These are phyloP conservation scores for Drosophila anomalata DNA, from an alignment of 2,888 invertebrate species.

Conservation along the genomic window DNA sequence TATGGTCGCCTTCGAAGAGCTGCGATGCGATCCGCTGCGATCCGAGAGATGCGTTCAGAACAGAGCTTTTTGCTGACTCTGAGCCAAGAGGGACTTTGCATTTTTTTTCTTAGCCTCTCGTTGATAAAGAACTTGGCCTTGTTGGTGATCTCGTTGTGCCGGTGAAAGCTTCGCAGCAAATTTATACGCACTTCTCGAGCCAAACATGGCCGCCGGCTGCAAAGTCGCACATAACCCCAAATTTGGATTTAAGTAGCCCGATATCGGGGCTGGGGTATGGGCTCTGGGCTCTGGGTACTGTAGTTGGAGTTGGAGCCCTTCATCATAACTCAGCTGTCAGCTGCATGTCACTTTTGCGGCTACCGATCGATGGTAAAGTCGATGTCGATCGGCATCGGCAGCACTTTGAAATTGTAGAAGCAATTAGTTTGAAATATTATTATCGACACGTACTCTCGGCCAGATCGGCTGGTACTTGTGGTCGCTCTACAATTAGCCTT, in stretches of 20 bases:
- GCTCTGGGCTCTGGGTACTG: not conserved
- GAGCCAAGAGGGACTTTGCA: not conserved
- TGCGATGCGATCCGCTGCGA: conserved; percentile 29
- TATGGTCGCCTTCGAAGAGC: conserved; percentile 37
- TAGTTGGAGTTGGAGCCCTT: conserved; percentile 38
- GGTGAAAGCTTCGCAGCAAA: conserved; percentile 74
- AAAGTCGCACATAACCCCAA: conserved; percentile 37
- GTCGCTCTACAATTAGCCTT: conserved; percentile 74
- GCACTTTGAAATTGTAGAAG: conserved; percentile 68
- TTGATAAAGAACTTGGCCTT: conserved; percentile 48
- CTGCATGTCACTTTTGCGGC: conserved; percentile 81
- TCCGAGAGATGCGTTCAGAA: conserved; percentile 33
- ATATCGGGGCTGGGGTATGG: conserved; percentile 13
- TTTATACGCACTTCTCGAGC: conserved; percentile 65
- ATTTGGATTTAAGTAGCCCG: conserved; percentile 42
- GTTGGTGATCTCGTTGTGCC: conserved; percentile 44
- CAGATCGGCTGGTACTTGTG: conserved; percentile 37
- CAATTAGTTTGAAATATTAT: conserved; percentile 78
- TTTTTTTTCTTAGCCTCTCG: conserved; percentile 24
- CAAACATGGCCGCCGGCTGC: conserved; percentile 69
- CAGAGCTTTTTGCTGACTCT: conserved; percentile 18
- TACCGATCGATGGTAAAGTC: conserved; percentile 65
- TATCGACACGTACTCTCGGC: conserved; percentile 74
- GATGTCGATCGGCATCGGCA: conserved; percentile 58
- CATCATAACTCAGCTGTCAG: conserved; percentile 79